Evolutionary conservation across 1,140 invertebrate genomes (phyloP), one percentile per base, ranked within the genome.

Genomic region (Heliconius nattereri): DNA sequence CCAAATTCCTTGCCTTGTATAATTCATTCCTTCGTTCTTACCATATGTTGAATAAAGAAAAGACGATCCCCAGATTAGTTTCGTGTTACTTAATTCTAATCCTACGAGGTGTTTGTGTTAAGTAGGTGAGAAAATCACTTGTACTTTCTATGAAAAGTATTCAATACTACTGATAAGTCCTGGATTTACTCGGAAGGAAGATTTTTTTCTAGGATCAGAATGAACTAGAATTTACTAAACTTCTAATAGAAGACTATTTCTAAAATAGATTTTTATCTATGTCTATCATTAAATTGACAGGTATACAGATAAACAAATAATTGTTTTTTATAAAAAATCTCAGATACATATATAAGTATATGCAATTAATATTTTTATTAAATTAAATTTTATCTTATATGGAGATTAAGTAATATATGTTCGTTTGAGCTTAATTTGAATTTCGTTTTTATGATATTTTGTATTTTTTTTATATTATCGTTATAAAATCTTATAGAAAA

Each of bases 31-130:
- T 26, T 7, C 29, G 23, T 23, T 66, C 11, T 32, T 66, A 29
- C 26, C 60, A 66, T 29, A 66, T 29, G 60, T 66, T 29, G 60
- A 66, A 66, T 66, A 66, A 66, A 66, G 60, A 66, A 66, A 66
- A 66, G 60, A 66, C 60, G 26, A 66, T 66, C 60, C 60, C 60
- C 9, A 66, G 57, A 66, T 76, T 45, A 76, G 54, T 66, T 19
- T 76, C 29, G 60, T 26, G 20, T 76, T 76, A 60, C 74, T 70
- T 70, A 66, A 76, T 76, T 57, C 74, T 26, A 16, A 8, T 37
- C 13, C n/a, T 40, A 76, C 74, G 45, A 76, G 54, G 60, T 60
- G 74, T 26, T 76, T 75, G 60, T 29, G 60, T 66, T 66, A 66
- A 29, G 26, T 66, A 66, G 60, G 60, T 66, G 60, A 66, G 60